These are phyloP conservation scores for Drymodes brunneopygia DNA, from an alignment of 2,113 vertebrate genomes.

Conservation along the genomic window DNA sequence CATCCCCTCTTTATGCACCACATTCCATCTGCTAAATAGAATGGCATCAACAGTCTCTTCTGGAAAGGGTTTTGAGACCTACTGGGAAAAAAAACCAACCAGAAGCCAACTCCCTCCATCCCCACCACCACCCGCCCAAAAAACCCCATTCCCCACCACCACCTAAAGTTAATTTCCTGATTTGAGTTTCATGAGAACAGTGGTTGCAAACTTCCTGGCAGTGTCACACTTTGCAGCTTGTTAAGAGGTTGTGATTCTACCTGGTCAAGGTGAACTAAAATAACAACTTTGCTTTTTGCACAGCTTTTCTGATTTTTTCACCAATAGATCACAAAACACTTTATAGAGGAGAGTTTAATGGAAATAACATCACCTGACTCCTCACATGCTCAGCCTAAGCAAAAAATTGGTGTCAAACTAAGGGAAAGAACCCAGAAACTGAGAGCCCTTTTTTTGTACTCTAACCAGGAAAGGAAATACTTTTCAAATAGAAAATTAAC, in stretches of 20 bases:
- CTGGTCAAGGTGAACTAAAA: not conserved
- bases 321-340: not conserved
- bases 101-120: not conserved
- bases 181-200: not conserved
- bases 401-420: not conserved
- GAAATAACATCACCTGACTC: not conserved
- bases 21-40: not conserved
- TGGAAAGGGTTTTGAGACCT: not conserved
- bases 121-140: fast-evolving
- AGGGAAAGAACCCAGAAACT: not conserved
- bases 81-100: fast-evolving
- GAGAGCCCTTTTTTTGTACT: not conserved
- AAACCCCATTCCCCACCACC: not conserved
- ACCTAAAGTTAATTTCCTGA: not conserved
- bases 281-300: not conserved
- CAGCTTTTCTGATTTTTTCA: not conserved
- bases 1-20: not conserved
- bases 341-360: not conserved
- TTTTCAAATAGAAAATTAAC: not conserved
- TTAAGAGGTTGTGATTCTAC: fast-evolving
- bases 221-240: not conserved
- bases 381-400: not conserved
- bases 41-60: not conserved
- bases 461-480: not conserved
- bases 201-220: not conserved